Conservation (phyloP, 2,888 invertebrate species). For the Caenorhabditis auriculariae region DNA sequence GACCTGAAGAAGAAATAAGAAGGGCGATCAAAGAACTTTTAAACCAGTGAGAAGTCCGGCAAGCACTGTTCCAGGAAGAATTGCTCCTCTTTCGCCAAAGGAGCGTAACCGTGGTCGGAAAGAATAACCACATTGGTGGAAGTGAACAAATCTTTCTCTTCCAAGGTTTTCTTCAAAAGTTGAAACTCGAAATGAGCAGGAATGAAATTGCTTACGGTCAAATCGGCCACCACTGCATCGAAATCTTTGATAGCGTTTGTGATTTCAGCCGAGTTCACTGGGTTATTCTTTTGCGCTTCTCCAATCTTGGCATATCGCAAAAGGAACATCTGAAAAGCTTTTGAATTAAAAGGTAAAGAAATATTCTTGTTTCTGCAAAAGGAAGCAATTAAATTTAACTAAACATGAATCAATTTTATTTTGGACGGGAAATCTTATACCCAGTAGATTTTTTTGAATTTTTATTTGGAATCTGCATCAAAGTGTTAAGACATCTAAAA, state of each 20-base stretch:
- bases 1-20: slow-evolving; percentile 23
- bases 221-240: too few species aligned
- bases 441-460: too few species aligned
- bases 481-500: too few species aligned
- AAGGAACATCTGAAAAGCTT: slow-evolving; percentile 31
- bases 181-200: background rate
- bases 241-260: too few species aligned
- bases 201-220: background rate
- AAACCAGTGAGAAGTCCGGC: slow-evolving; percentile 52
- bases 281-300: slow-evolving; percentile 51
- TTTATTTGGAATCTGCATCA: background rate
- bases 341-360: background rate
- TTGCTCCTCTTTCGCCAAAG: slow-evolving; percentile 58
- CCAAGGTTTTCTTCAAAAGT: slow-evolving; percentile 48
- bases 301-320: slow-evolving; percentile 53
- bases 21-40: background rate
- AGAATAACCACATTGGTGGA: slow-evolving; percentile 60
- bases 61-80: slow-evolving; percentile 61
- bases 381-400: too few species aligned
- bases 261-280: slow-evolving; percentile 52
- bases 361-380: too few species aligned
- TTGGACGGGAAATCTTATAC: too few species aligned
- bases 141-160: slow-evolving; percentile 42
- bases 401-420: too few species aligned
- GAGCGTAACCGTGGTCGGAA: slow-evolving; percentile 57